These are phyloP conservation scores for Peucedramus taeniatus DNA, from an alignment of 2,113 vertebrate genomes.

Conservation along the genomic window DNA sequence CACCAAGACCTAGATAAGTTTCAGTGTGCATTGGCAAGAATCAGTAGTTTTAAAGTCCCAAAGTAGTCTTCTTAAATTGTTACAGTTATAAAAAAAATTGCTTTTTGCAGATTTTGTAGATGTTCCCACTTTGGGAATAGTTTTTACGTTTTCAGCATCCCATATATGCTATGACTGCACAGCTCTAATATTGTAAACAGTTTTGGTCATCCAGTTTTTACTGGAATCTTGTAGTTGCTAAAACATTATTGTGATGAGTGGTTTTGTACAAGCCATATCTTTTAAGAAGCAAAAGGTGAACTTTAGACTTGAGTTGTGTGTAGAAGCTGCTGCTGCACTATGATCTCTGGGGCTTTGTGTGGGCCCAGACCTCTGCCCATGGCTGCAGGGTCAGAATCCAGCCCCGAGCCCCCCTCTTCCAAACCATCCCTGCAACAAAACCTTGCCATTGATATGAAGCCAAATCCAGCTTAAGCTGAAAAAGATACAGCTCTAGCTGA, in stretches of 20 bases:
- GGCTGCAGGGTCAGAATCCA: neutral
- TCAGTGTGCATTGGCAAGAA: neutral
- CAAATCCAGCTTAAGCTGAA: constrained; percentile 4
- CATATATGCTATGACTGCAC: neutral
- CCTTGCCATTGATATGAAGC: neutral
- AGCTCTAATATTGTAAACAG: fast-evolving
- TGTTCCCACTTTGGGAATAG: neutral
- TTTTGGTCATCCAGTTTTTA: neutral
- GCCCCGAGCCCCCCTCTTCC: neutral
- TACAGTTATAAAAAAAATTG: neutral
- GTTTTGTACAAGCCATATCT: neutral
- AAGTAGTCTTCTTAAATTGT: neutral
- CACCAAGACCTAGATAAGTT: neutral
- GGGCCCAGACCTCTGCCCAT: neutral
- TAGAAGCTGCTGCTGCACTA: neutral
- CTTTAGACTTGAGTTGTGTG: fast-evolving
- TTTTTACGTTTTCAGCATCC: neutral
- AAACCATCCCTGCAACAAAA: neutral
- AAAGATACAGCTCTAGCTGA: neutral
- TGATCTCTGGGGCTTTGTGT: neutral
- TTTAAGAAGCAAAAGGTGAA: neutral
- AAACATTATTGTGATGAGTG: neutral
- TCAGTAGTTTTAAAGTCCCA: neutral
- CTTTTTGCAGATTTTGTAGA: neutral
- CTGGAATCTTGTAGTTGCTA: neutral